A percentile compares a stretch with the other conserved stretches of the same genome.
phyloP scores from a whole-genome alignment of 2,113 vertebrate species.

The Ophiodon elongatus region DNA sequence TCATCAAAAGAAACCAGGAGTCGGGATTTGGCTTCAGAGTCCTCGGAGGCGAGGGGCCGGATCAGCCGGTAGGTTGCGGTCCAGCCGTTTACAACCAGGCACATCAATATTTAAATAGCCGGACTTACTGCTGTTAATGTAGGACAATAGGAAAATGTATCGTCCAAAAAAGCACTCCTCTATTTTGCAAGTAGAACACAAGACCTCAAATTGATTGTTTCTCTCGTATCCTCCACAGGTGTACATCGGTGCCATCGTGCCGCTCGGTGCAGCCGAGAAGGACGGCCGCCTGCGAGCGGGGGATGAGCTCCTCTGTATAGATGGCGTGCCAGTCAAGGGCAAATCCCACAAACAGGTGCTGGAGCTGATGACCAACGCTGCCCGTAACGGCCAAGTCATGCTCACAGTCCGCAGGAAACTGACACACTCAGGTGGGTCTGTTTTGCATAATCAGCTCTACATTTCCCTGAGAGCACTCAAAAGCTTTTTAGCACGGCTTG shows the following conservation, averaged over 20 bases:
- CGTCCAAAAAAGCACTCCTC: background rate
- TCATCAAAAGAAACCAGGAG: slow-evolving; percentile 95
- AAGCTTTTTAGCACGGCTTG: background rate
- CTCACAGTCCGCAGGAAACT: slow-evolving; percentile 94
- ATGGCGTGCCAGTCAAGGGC: slow-evolving; percentile 93
- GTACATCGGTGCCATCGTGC: slow-evolving; percentile 97
- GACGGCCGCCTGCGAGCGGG: slow-evolving; percentile 95
- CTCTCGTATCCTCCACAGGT: slow-evolving; percentile 85
- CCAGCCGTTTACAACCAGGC: background rate
- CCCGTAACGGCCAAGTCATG: slow-evolving; percentile 95
- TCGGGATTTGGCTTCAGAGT: slow-evolving; percentile 98
- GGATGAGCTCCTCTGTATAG: slow-evolving; percentile 96
- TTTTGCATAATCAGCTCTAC: background rate
- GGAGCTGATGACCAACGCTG: slow-evolving; percentile 96
- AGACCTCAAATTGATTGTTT: background rate
- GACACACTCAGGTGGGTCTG: slow-evolving; percentile 85
- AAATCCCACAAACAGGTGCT: slow-evolving; percentile 98
- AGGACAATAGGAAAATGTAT: background rate
- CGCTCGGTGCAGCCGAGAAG: slow-evolving; percentile 93
- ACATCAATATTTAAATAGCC: background rate
- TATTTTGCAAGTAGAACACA: background rate
- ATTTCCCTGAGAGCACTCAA: slow-evolving; percentile 1
- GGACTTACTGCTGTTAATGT: background rate
- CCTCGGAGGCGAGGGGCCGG: slow-evolving; percentile 95
- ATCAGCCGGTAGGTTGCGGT: slow-evolving; percentile 89